Base-by-base conservation (phyloP, 2,888 invertebrate species). In the Lycophotia porphyrea region DNA sequence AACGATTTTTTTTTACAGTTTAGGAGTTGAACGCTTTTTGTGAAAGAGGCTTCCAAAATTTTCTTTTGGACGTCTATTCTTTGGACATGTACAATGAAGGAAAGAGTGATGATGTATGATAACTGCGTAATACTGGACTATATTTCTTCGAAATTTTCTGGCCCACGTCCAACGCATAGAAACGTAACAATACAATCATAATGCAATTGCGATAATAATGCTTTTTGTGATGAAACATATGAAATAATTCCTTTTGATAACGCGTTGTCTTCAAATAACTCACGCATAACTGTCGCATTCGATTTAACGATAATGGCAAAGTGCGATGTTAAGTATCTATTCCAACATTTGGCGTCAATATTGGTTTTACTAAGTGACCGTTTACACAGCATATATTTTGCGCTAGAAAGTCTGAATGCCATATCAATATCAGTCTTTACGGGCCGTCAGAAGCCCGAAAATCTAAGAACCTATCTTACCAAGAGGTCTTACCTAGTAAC, bases 271-370 rank as follows among this genome's bases (percentile, higher is more conserved):
- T 27, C 49, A 27, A 61, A 58, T 71, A 68, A 76, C 34, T 66
- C 36, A 70, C 9, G 5, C 58, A n/a, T 71, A 78, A 78, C 39
- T 78, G 66, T 78, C 55, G 18, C 78, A 78, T 81, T 74, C 60
- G 36, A 47, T 71, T 60, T 21, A 67, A 74, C 13, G 60, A 64
- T 67, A 42, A 13, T n/a, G 39, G 18, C 64, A 44, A 34, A 70
- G 21, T 47, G n/a, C 58, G 21, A 55, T 74, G 63, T 64, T 27
- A 70, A 31, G 39, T 70, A 47, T 70, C 72, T 79, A 42, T 78
- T 67, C 55, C 24, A 72, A 70, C 67, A 71, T 72, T 75, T 5
- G 49, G 42, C n/a, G n/a, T 65, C 15, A 36, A 31, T 47, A 39
- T 15, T 36, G 65, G 67, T 44, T 69, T 68, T 47, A 76, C 1